A percentile compares a stretch with the other conserved stretches of the same genome.
phyloP scores from a whole-genome alignment of 2,113 vertebrate species.

The Antechinus stuartii region DNA sequence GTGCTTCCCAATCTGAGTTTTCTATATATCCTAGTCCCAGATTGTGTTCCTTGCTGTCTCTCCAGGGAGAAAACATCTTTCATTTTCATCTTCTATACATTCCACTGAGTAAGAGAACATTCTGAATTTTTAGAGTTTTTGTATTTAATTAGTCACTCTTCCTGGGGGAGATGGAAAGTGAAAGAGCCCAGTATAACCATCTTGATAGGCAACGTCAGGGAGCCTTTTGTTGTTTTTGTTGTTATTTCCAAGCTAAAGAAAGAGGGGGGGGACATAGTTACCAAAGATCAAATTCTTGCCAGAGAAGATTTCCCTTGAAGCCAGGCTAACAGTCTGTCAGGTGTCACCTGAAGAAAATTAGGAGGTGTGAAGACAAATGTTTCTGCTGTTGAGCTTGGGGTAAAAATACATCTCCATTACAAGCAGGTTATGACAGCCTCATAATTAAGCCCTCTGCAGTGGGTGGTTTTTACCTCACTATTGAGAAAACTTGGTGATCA shows the following conservation, averaged over 20 bases:
- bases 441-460: neutral
- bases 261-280: neutral
- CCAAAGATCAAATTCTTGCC: neutral
- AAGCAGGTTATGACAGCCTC: conserved; percentile 23
- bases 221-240: neutral
- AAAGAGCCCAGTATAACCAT: neutral
- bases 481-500: conserved; percentile 31
- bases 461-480: conserved; percentile 40
- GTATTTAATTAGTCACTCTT: neutral
- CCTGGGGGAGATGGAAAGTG: neutral
- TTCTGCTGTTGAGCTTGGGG: conserved; percentile 21
- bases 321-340: neutral
- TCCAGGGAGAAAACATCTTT: neutral
- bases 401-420: neutral
- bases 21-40: neutral
- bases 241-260: neutral
- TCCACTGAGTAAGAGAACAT: neutral
- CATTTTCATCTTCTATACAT: neutral
- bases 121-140: neutral
- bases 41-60: neutral
- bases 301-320: conserved; percentile 11
- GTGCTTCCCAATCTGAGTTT: neutral
- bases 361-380: conserved; percentile 9
- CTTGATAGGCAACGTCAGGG: neutral
- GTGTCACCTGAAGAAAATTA: neutral